Base-by-base conservation (phyloP, 92 coral and sea anemone species). In the Porites divaricata region DNA sequence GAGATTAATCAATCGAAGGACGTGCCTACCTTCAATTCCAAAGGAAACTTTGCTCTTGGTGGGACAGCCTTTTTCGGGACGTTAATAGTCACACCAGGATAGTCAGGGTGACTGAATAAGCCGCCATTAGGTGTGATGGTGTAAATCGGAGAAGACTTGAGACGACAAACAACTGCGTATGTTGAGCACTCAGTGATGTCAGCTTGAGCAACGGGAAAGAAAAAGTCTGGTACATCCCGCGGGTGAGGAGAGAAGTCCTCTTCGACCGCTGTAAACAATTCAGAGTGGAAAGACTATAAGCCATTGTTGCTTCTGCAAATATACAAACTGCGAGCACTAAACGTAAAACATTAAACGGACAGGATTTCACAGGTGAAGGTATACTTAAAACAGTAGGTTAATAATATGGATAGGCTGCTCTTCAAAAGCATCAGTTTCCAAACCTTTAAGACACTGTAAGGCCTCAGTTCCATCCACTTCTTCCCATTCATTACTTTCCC, bases 31-130 rank as follows among this genome's bases (percentile, higher is more conserved):
- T 41, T 80, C 9, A 80, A 45, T 13, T 70, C 63, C 58, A 83
- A 17, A 83, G 64, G 65, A 50, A 83, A 24, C 73, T 51, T 74
- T 19, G 61, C 20, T 54, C 64, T 74, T 1, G 63, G 21, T 19
- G 57, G 14, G 19, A 80, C 85, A 54, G 85, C 67, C 17, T 80
- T 57, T n/a, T 35, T 67, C 8, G 85, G 85, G 62, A 83, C 64
- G 7, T 20, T 49, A 24, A 83, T 45, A 58, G 35, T 12, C 4
- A 83, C 71, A 13, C 19, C 5, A 14, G 87, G 80, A 74, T 83
- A 73, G 7, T 83, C 80, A 14, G 87, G 80, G 7, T 70, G 80
- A 66, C 5, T 21, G 24, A 72, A 83, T 1, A 35, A 19, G 15
- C 80, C 80, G 25, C 87, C 80, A 9, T 15, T 50, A 12, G 59